Evolutionary conservation across 2,797 vertebrate species (phyloP).

Genomic region (Perodicticus potto): DNA sequence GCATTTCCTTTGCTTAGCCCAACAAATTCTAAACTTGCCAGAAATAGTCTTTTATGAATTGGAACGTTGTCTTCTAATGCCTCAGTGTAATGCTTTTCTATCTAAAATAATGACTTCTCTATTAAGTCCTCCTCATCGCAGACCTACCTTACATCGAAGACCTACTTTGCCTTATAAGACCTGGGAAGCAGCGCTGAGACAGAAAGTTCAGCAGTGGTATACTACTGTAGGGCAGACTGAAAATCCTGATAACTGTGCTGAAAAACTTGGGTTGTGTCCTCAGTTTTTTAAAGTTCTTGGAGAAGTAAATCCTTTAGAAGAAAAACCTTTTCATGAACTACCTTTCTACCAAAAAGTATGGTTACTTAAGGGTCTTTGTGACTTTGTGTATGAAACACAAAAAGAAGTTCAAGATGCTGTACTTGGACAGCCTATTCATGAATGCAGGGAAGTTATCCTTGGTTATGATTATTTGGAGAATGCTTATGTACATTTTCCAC

Average conservation of each 20-base stretch:
- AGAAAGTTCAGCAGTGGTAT: conserved; percentile 96
- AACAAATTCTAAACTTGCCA: conserved; percentile 96
- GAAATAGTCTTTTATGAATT: conserved; percentile 98
- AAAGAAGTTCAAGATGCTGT: conserved; percentile 97
- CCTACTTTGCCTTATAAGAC: conserved; percentile 93
- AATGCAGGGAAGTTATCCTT: conserved; percentile 98
- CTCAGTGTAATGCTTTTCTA: conserved; percentile 96
- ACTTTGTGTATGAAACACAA: conserved; percentile 98
- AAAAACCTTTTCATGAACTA: conserved; percentile 95
- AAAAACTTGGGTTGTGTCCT: conserved; percentile 95
- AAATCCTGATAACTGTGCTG: conserved; percentile 92
- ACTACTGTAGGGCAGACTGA: conserved; percentile 91
- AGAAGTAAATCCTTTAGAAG: conserved; percentile 94
- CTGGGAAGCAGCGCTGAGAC: conserved; percentile 96
- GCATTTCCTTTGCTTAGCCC: conserved; percentile 98
- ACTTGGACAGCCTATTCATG: conserved; percentile 97
- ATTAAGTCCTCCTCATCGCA: conserved; percentile 93
- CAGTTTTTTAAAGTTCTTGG: conserved; percentile 96
- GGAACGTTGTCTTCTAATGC: conserved; percentile 98
- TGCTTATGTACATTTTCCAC: conserved; percentile 98
- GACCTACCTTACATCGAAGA: conserved; percentile 93
- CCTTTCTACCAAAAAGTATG: conserved; percentile 96
- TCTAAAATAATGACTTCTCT: conserved; percentile 98
- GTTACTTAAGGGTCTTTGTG: conserved; percentile 98
- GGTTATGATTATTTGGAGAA: conserved; percentile 98